Conservation (phyloP, 2,113 vertebrate species). For the Melanocharis versteri region DNA sequence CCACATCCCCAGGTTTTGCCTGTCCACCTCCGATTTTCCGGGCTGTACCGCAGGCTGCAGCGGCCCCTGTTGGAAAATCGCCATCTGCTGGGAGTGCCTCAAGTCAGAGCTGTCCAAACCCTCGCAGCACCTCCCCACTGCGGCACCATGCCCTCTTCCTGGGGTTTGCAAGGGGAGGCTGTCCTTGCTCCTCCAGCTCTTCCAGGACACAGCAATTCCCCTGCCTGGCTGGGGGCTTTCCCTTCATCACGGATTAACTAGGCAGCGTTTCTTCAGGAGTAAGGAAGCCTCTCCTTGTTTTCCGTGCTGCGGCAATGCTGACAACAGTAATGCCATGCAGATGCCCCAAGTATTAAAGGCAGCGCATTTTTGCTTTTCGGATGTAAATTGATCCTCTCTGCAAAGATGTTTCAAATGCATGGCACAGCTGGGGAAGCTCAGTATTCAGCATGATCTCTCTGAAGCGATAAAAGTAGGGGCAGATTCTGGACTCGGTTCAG, state of each 20-base stretch:
- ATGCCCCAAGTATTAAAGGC: not conserved
- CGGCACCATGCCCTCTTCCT: not conserved
- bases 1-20: not conserved
- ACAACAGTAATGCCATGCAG: not conserved
- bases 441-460: not conserved
- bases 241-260: rapidly evolving
- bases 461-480: not conserved
- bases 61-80: not conserved
- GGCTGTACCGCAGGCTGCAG: not conserved
- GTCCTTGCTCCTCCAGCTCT: not conserved
- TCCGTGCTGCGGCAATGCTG: not conserved
- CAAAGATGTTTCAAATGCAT: not conserved
- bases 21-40: rapidly evolving
- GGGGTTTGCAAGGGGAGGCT: not conserved
- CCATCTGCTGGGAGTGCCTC: not conserved
- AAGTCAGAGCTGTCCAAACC: not conserved
- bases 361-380: not conserved
- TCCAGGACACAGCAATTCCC: not conserved
- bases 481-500: not conserved
- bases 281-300: not conserved
- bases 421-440: not conserved
- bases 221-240: not conserved
- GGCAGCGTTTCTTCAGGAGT: not conserved
- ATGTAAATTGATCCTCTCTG: not conserved
- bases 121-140: not conserved